A percentile compares a stretch with the other conserved stretches of the same genome.
phyloP scores from a whole-genome alignment of 2,888 invertebrate genomes.

The Kryphioiulus occultus region DNA sequence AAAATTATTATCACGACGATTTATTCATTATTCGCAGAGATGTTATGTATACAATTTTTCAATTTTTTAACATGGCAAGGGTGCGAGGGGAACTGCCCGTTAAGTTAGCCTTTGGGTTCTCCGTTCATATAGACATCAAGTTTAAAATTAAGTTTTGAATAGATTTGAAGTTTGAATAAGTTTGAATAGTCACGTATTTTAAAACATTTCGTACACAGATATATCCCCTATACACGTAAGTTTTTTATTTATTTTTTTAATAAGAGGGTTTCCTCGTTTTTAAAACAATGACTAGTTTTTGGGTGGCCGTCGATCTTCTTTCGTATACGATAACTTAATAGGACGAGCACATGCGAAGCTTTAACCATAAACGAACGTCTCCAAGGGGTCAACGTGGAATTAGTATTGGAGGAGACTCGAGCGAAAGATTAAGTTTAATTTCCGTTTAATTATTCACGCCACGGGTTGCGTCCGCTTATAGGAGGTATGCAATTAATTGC shows the following conservation, averaged over 20 bases:
- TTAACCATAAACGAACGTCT: background rate
- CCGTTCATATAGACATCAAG: no score
- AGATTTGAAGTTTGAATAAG: no score
- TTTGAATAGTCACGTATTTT: no score
- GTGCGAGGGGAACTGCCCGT: no score
- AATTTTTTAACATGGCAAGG: no score
- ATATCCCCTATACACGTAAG: background rate
- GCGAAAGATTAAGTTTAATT: background rate
- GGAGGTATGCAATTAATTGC: background rate
- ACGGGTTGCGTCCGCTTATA: background rate
- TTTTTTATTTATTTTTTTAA: background rate
- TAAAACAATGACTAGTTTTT: background rate
- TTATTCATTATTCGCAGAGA: no score
- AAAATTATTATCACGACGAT: no score
- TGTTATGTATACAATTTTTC: no score
- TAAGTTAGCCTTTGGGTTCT: no score
- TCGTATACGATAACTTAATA: background rate
- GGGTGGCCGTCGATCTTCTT: background rate
- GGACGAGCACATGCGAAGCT: background rate
- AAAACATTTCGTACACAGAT: no score
- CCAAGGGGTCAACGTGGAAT: background rate
- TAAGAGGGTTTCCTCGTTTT: background rate
- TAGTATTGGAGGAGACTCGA: background rate
- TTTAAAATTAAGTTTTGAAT: no score
- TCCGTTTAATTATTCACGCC: background rate